Conservation (phyloP, 2,888 invertebrate genomes). For the Lutraria lutraria region DNA sequence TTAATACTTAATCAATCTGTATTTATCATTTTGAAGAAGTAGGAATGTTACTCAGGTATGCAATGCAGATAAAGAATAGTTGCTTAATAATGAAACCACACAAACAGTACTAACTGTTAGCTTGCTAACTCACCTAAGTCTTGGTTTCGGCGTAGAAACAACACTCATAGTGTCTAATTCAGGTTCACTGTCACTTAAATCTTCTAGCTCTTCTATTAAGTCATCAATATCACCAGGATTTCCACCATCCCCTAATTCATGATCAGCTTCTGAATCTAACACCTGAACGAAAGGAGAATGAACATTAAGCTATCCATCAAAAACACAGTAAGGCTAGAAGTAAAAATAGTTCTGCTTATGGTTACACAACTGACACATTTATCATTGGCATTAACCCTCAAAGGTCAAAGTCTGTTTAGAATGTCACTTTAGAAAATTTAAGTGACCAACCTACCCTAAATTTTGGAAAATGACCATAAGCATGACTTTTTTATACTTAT, state of each 20-base stretch:
- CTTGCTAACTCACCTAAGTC: slow-evolving; percentile 88
- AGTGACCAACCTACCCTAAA: too few species aligned
- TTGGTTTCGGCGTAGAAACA: slow-evolving; percentile 98
- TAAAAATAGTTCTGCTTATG: too few species aligned
- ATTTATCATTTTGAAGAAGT: not conserved
- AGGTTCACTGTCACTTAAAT: slow-evolving; percentile 97
- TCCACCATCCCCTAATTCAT: slow-evolving; percentile 82
- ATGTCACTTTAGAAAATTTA: too few species aligned
- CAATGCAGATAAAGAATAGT: not conserved
- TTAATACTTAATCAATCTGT: too few species aligned
- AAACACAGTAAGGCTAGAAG: not conserved
- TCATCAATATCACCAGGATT: slow-evolving; percentile 90
- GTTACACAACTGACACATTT: too few species aligned
- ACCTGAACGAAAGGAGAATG: slow-evolving; percentile 69
- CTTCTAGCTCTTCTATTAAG: slow-evolving; percentile 97
- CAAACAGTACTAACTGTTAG: not conserved
- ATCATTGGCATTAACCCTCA: too few species aligned
- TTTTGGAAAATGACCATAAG: too few species aligned
- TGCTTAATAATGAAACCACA: too few species aligned
- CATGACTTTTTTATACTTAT: too few species aligned
- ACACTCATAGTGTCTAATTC: slow-evolving; percentile 97
- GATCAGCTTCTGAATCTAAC: slow-evolving; percentile 85
- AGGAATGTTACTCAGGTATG: not conserved
- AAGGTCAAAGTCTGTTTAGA: too few species aligned
- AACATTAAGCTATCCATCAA: not conserved